phyloP scores from a whole-genome alignment of 2,888 invertebrate species.

The Creontiades dilutus region DNA sequence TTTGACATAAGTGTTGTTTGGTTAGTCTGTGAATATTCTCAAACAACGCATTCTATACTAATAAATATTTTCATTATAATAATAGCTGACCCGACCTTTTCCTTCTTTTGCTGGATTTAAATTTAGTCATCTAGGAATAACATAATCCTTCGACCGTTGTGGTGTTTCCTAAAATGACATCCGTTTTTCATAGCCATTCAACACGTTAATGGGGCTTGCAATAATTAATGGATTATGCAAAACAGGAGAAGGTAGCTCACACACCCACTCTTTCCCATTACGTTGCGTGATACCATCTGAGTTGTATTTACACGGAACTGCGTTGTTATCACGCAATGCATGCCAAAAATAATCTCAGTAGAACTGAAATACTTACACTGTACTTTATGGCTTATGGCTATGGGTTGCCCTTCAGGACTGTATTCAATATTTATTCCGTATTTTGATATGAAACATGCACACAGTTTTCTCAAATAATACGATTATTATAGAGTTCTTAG shows the following conservation, averaged over 20 bases:
- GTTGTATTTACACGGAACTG: conserved; percentile 6
- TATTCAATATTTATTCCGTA: no score
- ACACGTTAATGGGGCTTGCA: conserved; percentile 50
- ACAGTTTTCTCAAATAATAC: no score
- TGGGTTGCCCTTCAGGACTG: no score
- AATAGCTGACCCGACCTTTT: no score
- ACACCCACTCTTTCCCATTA: neutral
- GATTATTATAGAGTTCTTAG: no score
- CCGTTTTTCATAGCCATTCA: conserved; percentile 42
- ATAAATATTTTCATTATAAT: no score
- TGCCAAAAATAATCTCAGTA: conserved; percentile 19
- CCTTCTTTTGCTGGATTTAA: no score
- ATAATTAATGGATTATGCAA: conserved; percentile 54
- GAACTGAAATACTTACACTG: neutral
- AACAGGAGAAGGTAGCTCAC: conserved; percentile 18
- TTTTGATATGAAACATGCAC: no score
- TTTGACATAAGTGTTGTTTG: no score
- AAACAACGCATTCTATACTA: no score
- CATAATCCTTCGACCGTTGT: neutral
- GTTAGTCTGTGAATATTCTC: no score
- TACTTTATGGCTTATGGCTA: neutral
- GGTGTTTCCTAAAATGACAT: conserved; percentile 40
- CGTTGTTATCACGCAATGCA: conserved; percentile 23
- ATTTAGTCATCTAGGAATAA: neutral
- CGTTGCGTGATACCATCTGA: neutral